These are phyloP conservation scores for Poeciliopsis presidionis DNA, from an alignment of 2,797 vertebrate genomes.

Conservation along the genomic window DNA sequence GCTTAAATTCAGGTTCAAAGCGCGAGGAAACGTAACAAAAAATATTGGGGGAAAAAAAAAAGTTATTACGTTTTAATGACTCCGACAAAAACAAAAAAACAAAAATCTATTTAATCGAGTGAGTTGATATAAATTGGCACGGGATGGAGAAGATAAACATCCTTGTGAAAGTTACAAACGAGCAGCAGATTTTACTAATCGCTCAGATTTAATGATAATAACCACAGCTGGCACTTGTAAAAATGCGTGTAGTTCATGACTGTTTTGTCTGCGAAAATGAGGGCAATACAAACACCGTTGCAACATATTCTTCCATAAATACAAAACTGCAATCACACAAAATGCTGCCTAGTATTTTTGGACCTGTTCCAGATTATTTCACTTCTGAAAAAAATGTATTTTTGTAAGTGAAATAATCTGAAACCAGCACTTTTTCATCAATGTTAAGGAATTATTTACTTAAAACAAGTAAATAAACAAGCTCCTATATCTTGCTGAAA, in stretches of 20 bases:
- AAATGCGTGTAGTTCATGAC: neutral
- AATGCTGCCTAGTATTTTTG: too few species aligned
- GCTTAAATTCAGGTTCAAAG: neutral
- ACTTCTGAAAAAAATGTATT: too few species aligned
- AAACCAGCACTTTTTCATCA: too few species aligned
- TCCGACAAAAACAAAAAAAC: neutral
- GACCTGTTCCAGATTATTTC: too few species aligned
- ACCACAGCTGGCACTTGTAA: conserved; percentile 3
- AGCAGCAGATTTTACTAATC: neutral
- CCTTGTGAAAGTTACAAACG: neutral
- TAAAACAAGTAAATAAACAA: too few species aligned
- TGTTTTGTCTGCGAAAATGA: neutral
- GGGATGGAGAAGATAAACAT: neutral
- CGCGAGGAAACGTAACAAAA: neutral
- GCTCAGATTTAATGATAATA: neutral
- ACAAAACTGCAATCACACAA: too few species aligned
- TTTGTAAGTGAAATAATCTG: too few species aligned
- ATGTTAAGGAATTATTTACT: too few species aligned
- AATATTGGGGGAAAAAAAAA: too few species aligned
- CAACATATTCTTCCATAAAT: neutral
- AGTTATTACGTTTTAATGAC: neutral
- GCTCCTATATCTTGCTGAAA: too few species aligned
- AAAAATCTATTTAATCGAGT: neutral
- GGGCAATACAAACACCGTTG: neutral
- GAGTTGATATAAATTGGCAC: neutral